phyloP scores from a whole-genome alignment of 2,797 vertebrate genomes.

The Diglossa cyanea region DNA sequence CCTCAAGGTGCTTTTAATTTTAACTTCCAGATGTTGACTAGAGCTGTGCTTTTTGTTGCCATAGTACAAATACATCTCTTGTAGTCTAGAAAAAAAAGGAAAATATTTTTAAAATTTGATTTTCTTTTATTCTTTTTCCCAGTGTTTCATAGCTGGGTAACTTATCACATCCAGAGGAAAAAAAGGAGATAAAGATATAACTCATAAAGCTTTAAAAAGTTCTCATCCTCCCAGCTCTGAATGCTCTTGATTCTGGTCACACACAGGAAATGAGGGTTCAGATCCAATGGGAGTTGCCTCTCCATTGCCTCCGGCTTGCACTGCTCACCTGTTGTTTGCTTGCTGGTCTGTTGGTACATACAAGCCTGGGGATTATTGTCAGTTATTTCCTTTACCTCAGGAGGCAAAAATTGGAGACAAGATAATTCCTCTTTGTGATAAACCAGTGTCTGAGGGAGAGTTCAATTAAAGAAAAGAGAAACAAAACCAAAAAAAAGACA shows the following conservation, averaged over 20 bases:
- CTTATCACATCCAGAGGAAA: not conserved
- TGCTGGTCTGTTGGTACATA: accelerated
- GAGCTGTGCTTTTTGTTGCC: not conserved
- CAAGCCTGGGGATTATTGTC: not conserved
- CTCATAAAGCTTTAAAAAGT: not conserved
- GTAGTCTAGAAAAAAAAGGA: not conserved
- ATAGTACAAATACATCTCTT: not conserved
- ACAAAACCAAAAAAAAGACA: not conserved
- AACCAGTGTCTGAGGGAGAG: not conserved
- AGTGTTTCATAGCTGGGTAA: not conserved
- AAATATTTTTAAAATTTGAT: accelerated
- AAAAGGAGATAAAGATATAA: not conserved
- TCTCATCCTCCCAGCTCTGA: not conserved
- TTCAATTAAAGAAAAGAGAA: not conserved
- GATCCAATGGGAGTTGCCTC: accelerated
- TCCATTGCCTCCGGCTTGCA: too few relatives aligned
- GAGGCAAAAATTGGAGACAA: not conserved
- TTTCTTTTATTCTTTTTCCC: not conserved
- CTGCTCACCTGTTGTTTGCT: not conserved
- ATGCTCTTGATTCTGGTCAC: not conserved
- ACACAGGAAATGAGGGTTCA: not conserved
- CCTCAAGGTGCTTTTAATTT: not conserved
- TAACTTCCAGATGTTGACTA: not conserved
- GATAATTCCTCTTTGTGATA: not conserved
- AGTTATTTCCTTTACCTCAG: not conserved